A percentile compares a stretch with the other conserved stretches of the same genome.
Evolutionary conservation across 2,797 vertebrate species (phyloP).

Genomic region (Poeciliopsis paucimaculata): DNA sequence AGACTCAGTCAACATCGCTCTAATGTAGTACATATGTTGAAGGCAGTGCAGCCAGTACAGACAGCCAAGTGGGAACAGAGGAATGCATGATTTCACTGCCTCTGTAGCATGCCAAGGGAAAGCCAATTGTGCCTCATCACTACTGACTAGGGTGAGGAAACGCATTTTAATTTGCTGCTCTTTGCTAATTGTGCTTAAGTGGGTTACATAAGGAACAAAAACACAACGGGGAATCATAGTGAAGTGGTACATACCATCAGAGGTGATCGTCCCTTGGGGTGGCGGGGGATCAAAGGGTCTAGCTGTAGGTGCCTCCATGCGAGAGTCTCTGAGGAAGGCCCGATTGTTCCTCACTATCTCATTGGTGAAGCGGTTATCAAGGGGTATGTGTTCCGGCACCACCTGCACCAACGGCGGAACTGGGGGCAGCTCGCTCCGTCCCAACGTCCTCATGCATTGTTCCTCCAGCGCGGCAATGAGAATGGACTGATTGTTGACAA

Average conservation of each 20-base stretch:
- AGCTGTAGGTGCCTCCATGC: conserved; percentile 84
- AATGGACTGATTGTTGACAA: conserved; percentile 97
- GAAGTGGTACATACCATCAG: conserved; percentile 84
- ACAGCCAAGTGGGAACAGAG: conserved; percentile 51
- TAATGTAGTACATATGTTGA: conserved; percentile 64
- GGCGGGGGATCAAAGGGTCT: conserved; percentile 88
- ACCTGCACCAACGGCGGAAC: conserved; percentile 96
- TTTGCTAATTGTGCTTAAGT: conserved; percentile 16
- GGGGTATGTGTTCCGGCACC: conserved; percentile 90
- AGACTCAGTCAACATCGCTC: conserved; percentile 25
- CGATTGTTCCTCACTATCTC: conserved; percentile 92
- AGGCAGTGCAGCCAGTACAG: conserved; percentile 37
- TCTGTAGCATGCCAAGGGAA: conserved; percentile 43
- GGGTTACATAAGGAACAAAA: not conserved
- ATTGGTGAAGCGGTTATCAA: conserved; percentile 88
- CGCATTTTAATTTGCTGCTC: conserved; percentile 20
- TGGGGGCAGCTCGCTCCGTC: conserved; percentile 83
- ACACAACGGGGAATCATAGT: not conserved
- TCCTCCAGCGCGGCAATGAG: conserved; percentile 91
- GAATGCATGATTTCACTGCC: conserved; percentile 71
- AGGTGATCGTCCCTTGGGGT: conserved; percentile 86
- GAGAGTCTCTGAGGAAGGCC: conserved; percentile 85
- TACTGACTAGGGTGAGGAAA: conserved; percentile 42
- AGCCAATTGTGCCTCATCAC: conserved; percentile 50
- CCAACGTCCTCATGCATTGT: conserved; percentile 88